Percentiles rank a stretch among this genome's conserved stretches.
Evolutionary conservation across 1,140 invertebrate genomes (phyloP).

Genomic region (Telenomus remus): DNA sequence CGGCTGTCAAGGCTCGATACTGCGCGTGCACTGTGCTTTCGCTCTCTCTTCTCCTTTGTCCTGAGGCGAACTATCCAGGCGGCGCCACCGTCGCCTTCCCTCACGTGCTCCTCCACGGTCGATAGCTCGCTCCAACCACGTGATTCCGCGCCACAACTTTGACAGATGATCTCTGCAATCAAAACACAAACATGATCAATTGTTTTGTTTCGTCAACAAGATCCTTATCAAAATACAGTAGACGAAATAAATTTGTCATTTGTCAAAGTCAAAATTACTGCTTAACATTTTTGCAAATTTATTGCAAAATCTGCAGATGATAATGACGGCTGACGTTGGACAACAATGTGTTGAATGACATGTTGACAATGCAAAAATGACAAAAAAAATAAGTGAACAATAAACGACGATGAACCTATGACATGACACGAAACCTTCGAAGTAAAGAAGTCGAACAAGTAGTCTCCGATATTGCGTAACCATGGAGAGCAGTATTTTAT

Average conservation of each 20-base stretch:
- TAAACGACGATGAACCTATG: not conserved
- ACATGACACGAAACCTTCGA: slow-evolving; percentile 15
- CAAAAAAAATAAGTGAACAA: not conserved
- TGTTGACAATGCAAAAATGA: no score
- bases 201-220: not conserved
- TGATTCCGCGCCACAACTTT: slow-evolving; percentile 27
- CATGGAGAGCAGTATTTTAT: slow-evolving; percentile 11
- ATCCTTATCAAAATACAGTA: no score
- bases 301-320: no score
- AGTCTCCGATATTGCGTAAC: slow-evolving; percentile 14
- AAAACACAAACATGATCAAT: not conserved
- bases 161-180: slow-evolving; percentile 22
- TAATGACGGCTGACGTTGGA: no score
- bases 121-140: slow-evolving; percentile 15
- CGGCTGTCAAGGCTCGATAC: slow-evolving; percentile 30
- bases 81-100: no score
- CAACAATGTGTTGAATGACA: no score
- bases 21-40: slow-evolving; percentile 21
- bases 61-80: no score
- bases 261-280: no score
- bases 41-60: slow-evolving; percentile 16
- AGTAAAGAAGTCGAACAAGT: slow-evolving; percentile 34
- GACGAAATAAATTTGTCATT: no score
- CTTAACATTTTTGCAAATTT: no score
- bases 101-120: slow-evolving; percentile 1